Percentiles rank a stretch among this genome's conserved stretches.
These are phyloP conservation scores for Heliconius hewitsoni DNA, from an alignment of 1,140 invertebrate genomes.

Conservation along the genomic window DNA sequence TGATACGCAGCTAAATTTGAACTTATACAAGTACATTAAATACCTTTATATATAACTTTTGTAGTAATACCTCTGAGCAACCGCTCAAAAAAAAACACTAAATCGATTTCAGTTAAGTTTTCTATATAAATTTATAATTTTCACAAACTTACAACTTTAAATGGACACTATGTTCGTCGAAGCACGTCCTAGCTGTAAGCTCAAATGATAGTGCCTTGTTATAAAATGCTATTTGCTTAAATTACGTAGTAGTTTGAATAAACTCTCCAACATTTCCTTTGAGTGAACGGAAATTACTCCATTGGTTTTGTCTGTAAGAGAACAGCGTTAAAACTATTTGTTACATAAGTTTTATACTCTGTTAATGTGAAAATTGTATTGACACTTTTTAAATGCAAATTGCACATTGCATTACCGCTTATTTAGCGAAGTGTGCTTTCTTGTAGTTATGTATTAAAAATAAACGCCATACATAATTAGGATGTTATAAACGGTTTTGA, in stretches of 20 bases:
- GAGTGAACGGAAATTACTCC: conserved; percentile 9
- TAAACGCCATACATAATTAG: not conserved
- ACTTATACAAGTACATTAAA: too few species aligned
- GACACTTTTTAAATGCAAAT: not conserved
- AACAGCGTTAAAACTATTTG: not conserved
- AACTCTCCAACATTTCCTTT: not conserved
- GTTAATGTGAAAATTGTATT: not conserved
- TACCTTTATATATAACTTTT: too few species aligned
- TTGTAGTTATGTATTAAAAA: too few species aligned
- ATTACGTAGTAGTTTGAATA: conserved; percentile 9
- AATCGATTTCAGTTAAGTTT: not conserved
- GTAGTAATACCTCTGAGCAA: too few species aligned
- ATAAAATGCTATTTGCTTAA: conserved; percentile 11
- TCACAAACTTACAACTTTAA: not conserved
- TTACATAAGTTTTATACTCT: not conserved
- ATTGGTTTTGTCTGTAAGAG: not conserved
- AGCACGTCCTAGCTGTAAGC: conserved; percentile 9
- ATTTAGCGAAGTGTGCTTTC: not conserved
- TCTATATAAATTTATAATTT: not conserved
- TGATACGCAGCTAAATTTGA: too few species aligned
- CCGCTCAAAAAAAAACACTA: not conserved
- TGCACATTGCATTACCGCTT: not conserved
- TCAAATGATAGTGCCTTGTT: conserved; percentile 10
- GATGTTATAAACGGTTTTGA: too few species aligned
- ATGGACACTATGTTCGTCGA: not conserved